phyloP scores from a whole-genome alignment of 2,113 vertebrate species.

The Furnarius figulus region DNA sequence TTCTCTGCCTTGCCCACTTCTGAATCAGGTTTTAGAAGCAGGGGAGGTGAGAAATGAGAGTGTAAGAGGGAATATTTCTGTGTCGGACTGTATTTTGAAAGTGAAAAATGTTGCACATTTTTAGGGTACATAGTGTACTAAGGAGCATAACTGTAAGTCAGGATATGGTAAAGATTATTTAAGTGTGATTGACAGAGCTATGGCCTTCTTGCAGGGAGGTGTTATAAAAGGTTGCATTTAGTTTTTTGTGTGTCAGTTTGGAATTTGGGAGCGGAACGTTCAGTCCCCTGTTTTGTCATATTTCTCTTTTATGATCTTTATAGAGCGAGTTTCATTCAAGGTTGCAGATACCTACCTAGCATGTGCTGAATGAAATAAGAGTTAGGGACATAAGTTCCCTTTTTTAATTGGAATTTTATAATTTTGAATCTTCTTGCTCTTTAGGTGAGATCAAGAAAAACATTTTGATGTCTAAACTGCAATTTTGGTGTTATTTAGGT shows the following conservation, averaged over 20 bases:
- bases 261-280: neutral
- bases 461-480: neutral
- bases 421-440: neutral
- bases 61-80: neutral
- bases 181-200: neutral
- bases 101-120: slow-evolving; percentile 12
- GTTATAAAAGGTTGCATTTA: neutral
- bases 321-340: neutral
- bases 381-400: neutral
- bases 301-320: neutral
- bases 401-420: neutral
- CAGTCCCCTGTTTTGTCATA: neutral
- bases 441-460: neutral
- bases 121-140: neutral
- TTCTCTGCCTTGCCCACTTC: neutral
- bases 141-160: neutral
- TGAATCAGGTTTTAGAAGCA: slow-evolving; percentile 12
- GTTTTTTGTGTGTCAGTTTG: neutral
- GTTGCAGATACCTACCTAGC: neutral
- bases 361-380: neutral
- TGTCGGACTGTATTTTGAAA: neutral
- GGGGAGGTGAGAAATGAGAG: slow-evolving; percentile 9
- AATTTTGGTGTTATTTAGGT: neutral
- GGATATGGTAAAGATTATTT: neutral
- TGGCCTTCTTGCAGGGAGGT: neutral